A percentile compares a stretch with the other conserved stretches of the same genome.
Evolutionary conservation across 2,797 vertebrate species (phyloP).

Genomic region (Peromyscus aztecus): DNA sequence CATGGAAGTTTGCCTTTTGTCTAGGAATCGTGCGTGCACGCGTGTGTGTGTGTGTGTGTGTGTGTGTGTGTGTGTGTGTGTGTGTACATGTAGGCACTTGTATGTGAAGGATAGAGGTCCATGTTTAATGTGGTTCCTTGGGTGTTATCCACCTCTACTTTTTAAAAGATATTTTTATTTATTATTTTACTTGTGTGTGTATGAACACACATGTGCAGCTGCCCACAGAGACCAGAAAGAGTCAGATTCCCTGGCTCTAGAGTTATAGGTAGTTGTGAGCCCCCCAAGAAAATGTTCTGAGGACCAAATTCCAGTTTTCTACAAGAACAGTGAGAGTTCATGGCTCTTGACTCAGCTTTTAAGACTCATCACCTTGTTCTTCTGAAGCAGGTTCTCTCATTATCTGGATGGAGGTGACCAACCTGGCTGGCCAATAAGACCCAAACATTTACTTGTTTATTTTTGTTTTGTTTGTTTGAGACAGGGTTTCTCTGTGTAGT

Average conservation of each 20-base stretch:
- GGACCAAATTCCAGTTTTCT: neutral
- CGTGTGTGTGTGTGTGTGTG: neutral
- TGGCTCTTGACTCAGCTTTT: neutral
- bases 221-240: too few relatives aligned
- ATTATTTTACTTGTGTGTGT: neutral
- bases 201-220: neutral
- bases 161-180: neutral
- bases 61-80: neutral
- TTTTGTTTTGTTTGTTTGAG: too few relatives aligned
- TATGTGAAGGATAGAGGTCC: neutral
- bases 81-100: neutral
- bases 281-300: too few relatives aligned
- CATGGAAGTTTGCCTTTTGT: neutral
- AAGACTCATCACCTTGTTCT: neutral
- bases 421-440: too few relatives aligned
- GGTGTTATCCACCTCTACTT: neutral
- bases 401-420: neutral
- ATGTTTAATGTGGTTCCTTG: neutral
- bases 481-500: too few relatives aligned
- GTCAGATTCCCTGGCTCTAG: neutral
- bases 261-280: neutral
- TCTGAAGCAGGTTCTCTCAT: neutral
- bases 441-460: too few relatives aligned
- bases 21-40: neutral
- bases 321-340: neutral